These are phyloP conservation scores for Saccopteryx bilineata DNA, from an alignment of 2,113 vertebrate species.

Conservation along the genomic window DNA sequence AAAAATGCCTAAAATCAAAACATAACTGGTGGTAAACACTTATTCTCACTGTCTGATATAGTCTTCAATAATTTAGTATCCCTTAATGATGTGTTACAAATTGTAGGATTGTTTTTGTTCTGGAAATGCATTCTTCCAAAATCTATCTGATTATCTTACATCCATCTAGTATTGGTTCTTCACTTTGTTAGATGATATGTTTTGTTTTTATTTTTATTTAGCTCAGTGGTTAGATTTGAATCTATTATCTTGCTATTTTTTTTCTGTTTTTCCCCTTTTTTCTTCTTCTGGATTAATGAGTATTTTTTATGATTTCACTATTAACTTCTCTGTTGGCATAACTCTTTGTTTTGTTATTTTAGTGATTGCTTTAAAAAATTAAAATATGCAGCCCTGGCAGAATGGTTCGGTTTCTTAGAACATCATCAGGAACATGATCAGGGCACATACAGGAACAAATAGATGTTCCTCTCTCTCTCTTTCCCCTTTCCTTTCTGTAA, in stretches of 20 bases:
- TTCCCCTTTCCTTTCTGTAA: no score
- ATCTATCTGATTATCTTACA: background rate
- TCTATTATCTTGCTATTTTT: background rate
- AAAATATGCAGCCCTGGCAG: no score
- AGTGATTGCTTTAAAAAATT: background rate
- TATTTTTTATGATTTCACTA: background rate
- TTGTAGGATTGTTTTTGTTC: background rate
- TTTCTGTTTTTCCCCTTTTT: background rate
- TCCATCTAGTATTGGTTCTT: background rate
- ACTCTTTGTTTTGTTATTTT: slow-evolving; percentile 33
- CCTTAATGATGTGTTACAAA: background rate
- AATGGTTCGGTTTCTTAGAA: no score
- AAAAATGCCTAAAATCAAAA: slow-evolving; percentile 18
- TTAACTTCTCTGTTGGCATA: slow-evolving; percentile 35
- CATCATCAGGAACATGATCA: no score
- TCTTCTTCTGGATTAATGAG: slow-evolving; percentile 20
- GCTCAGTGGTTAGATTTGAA: background rate
- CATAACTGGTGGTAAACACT: background rate
- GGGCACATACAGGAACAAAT: no score
- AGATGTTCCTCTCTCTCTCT: no score
- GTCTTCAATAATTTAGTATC: slow-evolving; percentile 5
- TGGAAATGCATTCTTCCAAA: background rate
- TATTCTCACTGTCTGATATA: background rate
- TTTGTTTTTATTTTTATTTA: background rate
- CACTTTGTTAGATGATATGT: background rate